Percentiles rank a stretch among this genome's conserved stretches.
phyloP scores from a whole-genome alignment of 1,140 invertebrate species.

The Saxidomus purpurata region DNA sequence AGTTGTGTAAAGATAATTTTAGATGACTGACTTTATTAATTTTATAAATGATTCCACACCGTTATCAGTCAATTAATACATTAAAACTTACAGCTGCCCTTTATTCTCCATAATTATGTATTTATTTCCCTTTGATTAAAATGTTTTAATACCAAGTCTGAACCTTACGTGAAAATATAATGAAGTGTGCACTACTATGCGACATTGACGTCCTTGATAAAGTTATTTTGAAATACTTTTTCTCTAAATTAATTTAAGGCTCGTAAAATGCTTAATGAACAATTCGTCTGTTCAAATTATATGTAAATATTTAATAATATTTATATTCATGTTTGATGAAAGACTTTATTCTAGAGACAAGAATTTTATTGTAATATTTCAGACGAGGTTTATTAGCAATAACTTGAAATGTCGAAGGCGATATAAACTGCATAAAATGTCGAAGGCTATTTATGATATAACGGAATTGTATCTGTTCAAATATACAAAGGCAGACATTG shows the following conservation, averaged over 20 bases:
- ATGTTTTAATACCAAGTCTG: not conserved
- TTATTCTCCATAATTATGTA: not conserved
- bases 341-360: slow-evolving; percentile 2
- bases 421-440: slow-evolving; percentile 7
- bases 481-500: not conserved
- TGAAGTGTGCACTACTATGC: not conserved
- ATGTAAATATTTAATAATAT: slow-evolving; percentile 23
- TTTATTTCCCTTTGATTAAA: slow-evolving; percentile 16
- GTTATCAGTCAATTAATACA: not conserved
- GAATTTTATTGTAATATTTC: not conserved
- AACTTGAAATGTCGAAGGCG: slow-evolving; percentile 8
- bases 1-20: no score
- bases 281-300: slow-evolving; percentile 5
- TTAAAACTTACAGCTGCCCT: not conserved
- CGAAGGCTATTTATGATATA: not conserved
- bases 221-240: not conserved
- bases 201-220: not conserved
- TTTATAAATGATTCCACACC: not conserved
- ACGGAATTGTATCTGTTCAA: not conserved
- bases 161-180: not conserved
- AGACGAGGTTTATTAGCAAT: slow-evolving; percentile 3
- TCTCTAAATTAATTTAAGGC: not conserved
- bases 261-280: not conserved
- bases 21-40: no score
- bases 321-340: slow-evolving; percentile 5